Conservation (phyloP, 2,888 invertebrate genomes). For the Ecliptopera silaceata region DNA sequence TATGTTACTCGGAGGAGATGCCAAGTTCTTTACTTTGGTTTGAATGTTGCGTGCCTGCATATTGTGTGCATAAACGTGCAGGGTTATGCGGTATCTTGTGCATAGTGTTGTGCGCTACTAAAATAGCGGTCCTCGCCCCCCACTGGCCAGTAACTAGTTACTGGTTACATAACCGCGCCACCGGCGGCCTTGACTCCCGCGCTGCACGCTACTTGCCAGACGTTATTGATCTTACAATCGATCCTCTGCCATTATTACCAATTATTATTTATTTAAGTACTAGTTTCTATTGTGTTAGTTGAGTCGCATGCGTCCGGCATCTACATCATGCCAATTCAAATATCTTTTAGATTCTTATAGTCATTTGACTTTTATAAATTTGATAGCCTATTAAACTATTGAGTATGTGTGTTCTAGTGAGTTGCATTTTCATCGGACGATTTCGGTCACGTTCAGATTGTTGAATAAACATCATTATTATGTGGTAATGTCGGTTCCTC, state of each 20-base stretch:
- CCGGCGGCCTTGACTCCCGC: constrained; percentile 80
- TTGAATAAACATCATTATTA: constrained; percentile 35
- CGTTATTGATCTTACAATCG: constrained; percentile 41
- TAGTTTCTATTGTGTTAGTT: not conserved
- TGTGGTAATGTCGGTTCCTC: constrained; percentile 41
- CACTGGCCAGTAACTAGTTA: constrained; percentile 46
- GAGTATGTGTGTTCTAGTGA: constrained; percentile 34
- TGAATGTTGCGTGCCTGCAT: constrained; percentile 9
- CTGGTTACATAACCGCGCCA: constrained; percentile 74
- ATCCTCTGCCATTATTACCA: constrained; percentile 18
- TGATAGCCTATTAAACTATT: constrained; percentile 6
- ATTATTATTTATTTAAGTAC: constrained; percentile 16
- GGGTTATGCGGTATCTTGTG: constrained; percentile 46
- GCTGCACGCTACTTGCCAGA: constrained; percentile 62
- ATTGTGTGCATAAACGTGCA: constrained; percentile 29
- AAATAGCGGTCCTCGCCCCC: constrained; percentile 72
- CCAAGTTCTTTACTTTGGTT: constrained; percentile 16
- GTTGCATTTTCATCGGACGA: constrained; percentile 46
- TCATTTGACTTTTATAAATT: no score
- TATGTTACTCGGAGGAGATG: constrained; percentile 17
- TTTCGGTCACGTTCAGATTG: constrained; percentile 34
- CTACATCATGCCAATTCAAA: no score
- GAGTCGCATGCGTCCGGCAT: not conserved
- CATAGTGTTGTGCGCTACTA: constrained; percentile 72
- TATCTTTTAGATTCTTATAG: no score